Base-by-base conservation (phyloP, 1,140 invertebrate genomes). In the Hesperophylax magnus region DNA sequence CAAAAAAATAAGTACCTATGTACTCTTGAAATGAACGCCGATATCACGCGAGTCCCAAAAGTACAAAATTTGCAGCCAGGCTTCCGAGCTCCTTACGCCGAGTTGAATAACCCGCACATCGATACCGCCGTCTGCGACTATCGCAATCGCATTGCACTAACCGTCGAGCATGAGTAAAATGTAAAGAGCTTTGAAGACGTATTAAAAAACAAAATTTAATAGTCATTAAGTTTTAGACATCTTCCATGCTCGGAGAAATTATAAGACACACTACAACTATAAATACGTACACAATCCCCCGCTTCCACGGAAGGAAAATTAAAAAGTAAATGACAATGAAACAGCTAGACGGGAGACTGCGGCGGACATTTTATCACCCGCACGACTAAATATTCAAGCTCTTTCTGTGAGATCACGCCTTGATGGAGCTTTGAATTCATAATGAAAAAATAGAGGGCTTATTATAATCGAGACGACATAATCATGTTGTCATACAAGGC, bases 301-400 rank as follows among this genome's bases (percentile, higher is more conserved):
- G 18, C 58, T 20, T 61, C 58, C 2, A 20, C 58, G 58, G 58
- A 61, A 61, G 58, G 58, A 61, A 61, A 61, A 61, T 61, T 61
- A 61, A 61, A 61, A 61, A 61, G 58, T 61, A 14, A 22, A 61
- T 61, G 20, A 61, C 58, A 20, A 61, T 61, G n/a, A 1, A 61
- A 20, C 20, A 18, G 20, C 58, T 22, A 61, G 58, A 61, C 18
- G n/a, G n/a, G n/a, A 58, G 56, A 58, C 56, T 22, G 18, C 18
- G 58, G 24, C 58, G 58, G 22, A 20, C 9, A 61, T 61, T 61
- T 61, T 61, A 24, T 24, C 18, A 11, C 58, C 20, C 18, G 58
- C 58, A 7, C 58, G 58, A 61, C 58, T 61, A 24, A 61, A 61
- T 61, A 61, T 61, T 61, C 58, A 61, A 24, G 58, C 7, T 8